phyloP scores from a whole-genome alignment of 1,140 invertebrate species.

The Penaeus japonicus region DNA sequence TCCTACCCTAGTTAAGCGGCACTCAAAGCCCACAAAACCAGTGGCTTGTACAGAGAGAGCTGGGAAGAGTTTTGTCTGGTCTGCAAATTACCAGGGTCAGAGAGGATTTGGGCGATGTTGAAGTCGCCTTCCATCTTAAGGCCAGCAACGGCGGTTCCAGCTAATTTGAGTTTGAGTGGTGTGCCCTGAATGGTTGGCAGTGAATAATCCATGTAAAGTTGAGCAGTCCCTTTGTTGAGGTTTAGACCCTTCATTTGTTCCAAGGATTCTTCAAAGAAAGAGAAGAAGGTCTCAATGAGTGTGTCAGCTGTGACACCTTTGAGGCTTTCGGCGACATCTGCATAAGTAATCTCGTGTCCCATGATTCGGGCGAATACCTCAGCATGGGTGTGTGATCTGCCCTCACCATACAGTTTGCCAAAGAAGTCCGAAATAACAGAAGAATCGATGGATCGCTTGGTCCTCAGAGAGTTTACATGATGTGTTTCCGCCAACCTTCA shows the following conservation, averaged over 20 bases:
- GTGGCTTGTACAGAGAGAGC: not conserved
- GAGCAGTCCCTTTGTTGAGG: not conserved
- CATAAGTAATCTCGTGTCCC: slow-evolving; percentile 32
- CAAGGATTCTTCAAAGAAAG: not conserved
- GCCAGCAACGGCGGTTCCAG: slow-evolving; percentile 4
- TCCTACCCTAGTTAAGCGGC: not conserved
- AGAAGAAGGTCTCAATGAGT: not conserved
- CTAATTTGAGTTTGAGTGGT: slow-evolving; percentile 9
- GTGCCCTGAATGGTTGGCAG: slow-evolving; percentile 30
- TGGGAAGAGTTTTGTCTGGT: not conserved
- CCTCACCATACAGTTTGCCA: not conserved
- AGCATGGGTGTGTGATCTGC: not conserved
- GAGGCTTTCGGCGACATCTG: not conserved
- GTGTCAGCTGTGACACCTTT: not conserved
- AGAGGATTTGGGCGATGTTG: not conserved
- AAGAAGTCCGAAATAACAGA: not conserved
- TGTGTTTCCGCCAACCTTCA: not conserved
- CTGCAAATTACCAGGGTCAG: not conserved
- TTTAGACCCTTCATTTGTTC: not conserved
- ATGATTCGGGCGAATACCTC: slow-evolving; percentile 39
- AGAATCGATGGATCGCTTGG: not conserved
- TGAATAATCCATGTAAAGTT: slow-evolving; percentile 8
- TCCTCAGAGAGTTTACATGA: not conserved
- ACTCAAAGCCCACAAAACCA: not conserved
- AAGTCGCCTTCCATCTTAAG: not conserved